Evolutionary conservation across 2,113 vertebrate species (phyloP), one percentile per base, ranked within the genome.

Genomic region (Choloepus hoffmanni): DNA sequence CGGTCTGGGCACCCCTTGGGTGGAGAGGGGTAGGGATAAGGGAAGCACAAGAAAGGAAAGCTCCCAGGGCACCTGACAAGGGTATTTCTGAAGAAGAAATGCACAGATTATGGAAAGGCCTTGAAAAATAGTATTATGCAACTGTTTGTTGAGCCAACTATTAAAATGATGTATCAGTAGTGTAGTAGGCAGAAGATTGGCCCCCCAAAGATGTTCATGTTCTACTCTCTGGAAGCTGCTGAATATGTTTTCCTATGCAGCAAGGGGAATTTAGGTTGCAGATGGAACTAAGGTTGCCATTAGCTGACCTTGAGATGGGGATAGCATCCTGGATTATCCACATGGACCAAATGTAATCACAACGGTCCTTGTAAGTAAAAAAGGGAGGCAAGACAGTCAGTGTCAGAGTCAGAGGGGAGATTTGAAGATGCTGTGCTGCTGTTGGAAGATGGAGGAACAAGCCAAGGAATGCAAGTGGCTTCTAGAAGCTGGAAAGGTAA

Each of bases 241-340:
- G 33, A 68, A 30, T 30, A 19, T 33, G 26, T 76, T 3, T 18
- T 50, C 16, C 33, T 50, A 53, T 13, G 40, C 70, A 74, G 48
- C 28, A 83, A 53, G 60, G 65, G 45, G 50, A 76, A 70, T 94
- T 90, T 40, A 81, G 26, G 4, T 68, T 93, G 65, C 5, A 68
- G 81, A 60, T 87, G 13, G 43, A 90, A 94, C 79, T 74, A 85
- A 81, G 55, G 36, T 23, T 76, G 40, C 28, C 73, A 81, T 90
- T 48, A 81, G 11, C 26, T 55, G 83, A 74, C 62, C 40, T 87
- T 63, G 33, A 76, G 62, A 28, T 89, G 40, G 10, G 4, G 50
- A 77, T 53, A 15, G 62, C 30, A 50, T 84, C 43, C n/a, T 77
- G 68, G 18, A 74, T 87, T 92, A 36, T 48, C 1, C 86, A 18